Conservation (phyloP, 2,797 vertebrate genomes). For the Enteromius anoplus region DNA sequence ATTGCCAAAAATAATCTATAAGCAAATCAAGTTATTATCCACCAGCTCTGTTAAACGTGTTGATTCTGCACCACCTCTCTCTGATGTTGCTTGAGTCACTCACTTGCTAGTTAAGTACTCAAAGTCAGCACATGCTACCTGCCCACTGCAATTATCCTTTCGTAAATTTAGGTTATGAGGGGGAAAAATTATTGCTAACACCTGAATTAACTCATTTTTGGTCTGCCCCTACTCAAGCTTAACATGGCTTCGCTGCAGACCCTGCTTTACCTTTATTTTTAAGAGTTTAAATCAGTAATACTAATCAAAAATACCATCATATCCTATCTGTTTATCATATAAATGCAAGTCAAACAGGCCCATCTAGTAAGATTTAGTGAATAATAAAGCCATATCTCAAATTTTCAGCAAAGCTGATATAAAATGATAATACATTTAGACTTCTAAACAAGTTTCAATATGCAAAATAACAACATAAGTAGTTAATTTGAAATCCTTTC, state of each 20-base stretch:
- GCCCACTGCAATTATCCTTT: not conserved
- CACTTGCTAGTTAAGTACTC: conserved; percentile 16
- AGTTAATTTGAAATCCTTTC: conserved; percentile 7
- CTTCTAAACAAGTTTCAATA: not conserved
- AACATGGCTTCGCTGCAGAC: not conserved
- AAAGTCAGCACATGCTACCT: conserved; percentile 18
- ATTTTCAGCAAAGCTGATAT: not conserved
- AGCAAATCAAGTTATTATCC: not conserved
- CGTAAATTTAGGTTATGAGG: not conserved
- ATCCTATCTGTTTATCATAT: not conserved
- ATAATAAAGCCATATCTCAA: not conserved
- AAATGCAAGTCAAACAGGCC: not conserved
- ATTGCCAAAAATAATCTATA: not conserved
- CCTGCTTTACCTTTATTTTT: not conserved
- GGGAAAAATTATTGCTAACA: not conserved
- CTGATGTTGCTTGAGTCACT: not conserved
- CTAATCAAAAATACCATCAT: not conserved
- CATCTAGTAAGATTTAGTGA: not conserved
- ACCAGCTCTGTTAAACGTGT: not conserved
- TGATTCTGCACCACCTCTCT: conserved; percentile 14
- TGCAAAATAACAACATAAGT: not conserved
- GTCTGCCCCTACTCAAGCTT: not conserved
- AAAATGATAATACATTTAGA: not conserved
- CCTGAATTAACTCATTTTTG: not conserved
- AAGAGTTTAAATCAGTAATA: not conserved